Conservation (phyloP, 2,888 invertebrate species). For the Eudasyphora cyanicolor region DNA sequence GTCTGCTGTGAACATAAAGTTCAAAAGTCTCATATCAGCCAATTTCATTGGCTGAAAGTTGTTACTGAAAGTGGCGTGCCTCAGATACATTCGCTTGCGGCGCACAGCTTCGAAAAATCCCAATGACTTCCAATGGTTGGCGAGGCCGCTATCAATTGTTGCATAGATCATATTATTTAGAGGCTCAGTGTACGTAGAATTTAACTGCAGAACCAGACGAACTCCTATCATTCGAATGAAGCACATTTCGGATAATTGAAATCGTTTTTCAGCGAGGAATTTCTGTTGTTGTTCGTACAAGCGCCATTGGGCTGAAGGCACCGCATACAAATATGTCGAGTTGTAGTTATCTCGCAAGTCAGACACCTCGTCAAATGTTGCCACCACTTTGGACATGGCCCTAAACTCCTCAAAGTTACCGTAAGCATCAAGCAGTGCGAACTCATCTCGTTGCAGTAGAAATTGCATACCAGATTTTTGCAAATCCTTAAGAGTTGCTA, state of each 20-base stretch:
- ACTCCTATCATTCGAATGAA: slow-evolving; percentile 42
- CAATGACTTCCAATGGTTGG: slow-evolving; percentile 51
- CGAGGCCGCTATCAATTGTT: slow-evolving; percentile 46
- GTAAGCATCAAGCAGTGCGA: background rate
- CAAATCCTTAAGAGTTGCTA: slow-evolving; percentile 52
- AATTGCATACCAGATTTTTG: slow-evolving; percentile 46
- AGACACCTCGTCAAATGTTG: slow-evolving; percentile 24
- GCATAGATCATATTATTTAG: slow-evolving; percentile 50
- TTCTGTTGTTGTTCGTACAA: slow-evolving; percentile 61
- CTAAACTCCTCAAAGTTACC: background rate
- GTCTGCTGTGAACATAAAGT: slow-evolving; percentile 22
- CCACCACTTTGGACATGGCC: slow-evolving; percentile 16
- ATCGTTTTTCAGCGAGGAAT: slow-evolving; percentile 50
- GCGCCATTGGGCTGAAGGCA: slow-evolving; percentile 54
- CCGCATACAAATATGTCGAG: slow-evolving; percentile 58
- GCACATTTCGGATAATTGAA: slow-evolving; percentile 57
- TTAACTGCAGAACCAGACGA: slow-evolving; percentile 52
- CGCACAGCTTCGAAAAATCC: slow-evolving; percentile 53
- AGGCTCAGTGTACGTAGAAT: slow-evolving; percentile 52
- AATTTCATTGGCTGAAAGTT: slow-evolving; percentile 53
- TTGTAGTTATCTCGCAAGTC: slow-evolving; percentile 55
- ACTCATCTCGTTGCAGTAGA: slow-evolving; percentile 17
- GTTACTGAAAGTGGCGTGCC: slow-evolving; percentile 15
- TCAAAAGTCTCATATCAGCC: slow-evolving; percentile 43
- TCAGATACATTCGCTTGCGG: slow-evolving; percentile 33